Evolutionary conservation across 2,888 invertebrate species (phyloP).

Genomic region (Chydorus sphaericus): DNA sequence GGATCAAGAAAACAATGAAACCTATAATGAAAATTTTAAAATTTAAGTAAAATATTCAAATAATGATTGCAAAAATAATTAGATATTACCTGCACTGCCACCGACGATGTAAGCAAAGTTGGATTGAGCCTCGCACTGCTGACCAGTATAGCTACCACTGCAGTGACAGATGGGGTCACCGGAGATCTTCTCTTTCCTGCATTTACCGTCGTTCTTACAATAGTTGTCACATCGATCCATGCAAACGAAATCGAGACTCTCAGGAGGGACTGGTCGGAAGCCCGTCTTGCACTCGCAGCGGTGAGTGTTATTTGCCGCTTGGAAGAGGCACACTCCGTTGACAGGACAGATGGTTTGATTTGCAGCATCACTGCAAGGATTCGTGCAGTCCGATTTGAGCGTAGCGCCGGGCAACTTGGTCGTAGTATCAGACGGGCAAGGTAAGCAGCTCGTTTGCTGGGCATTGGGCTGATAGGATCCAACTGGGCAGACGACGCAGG

Average conservation of each 20-base stretch:
- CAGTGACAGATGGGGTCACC: constrained; percentile 79
- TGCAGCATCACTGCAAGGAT: constrained; percentile 65
- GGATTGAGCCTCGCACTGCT: constrained; percentile 77
- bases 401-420: constrained; percentile 68
- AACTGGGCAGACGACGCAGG: constrained; percentile 72
- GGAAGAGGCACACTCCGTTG: constrained; percentile 72
- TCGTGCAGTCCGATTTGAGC: constrained; percentile 61
- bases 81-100: constrained; percentile 61
- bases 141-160: constrained; percentile 80
- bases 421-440: constrained; percentile 80
- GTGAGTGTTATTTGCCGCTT: constrained; percentile 68
- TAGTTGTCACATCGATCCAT: constrained; percentile 66
- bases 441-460: constrained; percentile 70
- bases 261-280: constrained; percentile 72
- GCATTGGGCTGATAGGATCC: constrained; percentile 80
- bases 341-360: constrained; percentile 70
- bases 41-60: background rate
- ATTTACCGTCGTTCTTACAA: constrained; percentile 80
- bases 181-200: constrained; percentile 57
- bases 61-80: background rate
- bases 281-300: constrained; percentile 87
- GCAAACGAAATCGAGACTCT: constrained; percentile 34
- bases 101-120: constrained; percentile 90
- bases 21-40: too few species aligned
- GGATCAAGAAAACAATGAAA: constrained; percentile 77